Evolutionary conservation across 2,113 vertebrate species (phyloP), one percentile per base, ranked within the genome.

Genomic region (Apistogramma diplotaenia): DNA sequence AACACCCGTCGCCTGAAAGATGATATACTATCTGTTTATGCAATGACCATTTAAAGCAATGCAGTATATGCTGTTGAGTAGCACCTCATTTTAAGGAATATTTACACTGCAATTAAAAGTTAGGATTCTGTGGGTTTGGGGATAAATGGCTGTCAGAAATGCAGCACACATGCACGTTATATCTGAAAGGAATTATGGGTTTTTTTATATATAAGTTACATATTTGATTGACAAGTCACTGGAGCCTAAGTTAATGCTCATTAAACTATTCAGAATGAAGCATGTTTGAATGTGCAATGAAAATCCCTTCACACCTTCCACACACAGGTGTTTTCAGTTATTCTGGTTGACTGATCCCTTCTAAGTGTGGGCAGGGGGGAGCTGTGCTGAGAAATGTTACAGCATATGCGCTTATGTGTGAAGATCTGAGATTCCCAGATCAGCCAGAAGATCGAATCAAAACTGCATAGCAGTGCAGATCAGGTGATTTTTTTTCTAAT

Each of bases 1-100:
- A 98, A 94, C 9, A 96, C 96, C 70, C 96, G 80, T 33, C 77
- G 83, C 18, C 93, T 94, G 81, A 46, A 83, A 85, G 40, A 81
- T 13, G 73, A 60, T 8, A 4, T 8, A 67, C 3, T 53, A 11
- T 75, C 27, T 67, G 29, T 54, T 25, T 25, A 13, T 18, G 40
- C 4, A 61, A 37, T 9, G 16, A 29, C 33, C n/a, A 35, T 61
- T 60, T 58, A 54, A 46, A 56, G 18, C 70, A 62, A 37, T 31
- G 18, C 70, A 62, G 31, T 31, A 35, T 19, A 25, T 6, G 21
- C 7, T 46, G 37, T 27, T 46, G 61, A 25, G 61, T 67, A 7
- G 27, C 43, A 46, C 61, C 25, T 67, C 1, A 18, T 4, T 21
- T 43, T 40, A 11, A 37, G 37, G 1, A 40, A 40, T 12, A 40